Percentiles rank a stretch among this genome's conserved stretches.
These are phyloP conservation scores for Sebastes schlegelii DNA, from an alignment of 2,113 vertebrate species.

Conservation along the genomic window DNA sequence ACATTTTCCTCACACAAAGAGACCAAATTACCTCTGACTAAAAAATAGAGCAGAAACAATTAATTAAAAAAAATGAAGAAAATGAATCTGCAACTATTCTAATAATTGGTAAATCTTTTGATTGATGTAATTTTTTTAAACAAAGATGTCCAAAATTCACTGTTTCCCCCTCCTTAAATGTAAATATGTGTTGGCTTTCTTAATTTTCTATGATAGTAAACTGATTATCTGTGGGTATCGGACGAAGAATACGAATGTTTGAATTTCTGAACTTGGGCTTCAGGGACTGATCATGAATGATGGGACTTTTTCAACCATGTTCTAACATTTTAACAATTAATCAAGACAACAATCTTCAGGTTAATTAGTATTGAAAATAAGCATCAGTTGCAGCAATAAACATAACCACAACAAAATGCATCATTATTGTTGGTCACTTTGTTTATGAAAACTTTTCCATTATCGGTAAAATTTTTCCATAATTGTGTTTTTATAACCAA, in stretches of 20 bases:
- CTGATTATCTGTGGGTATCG: not conserved
- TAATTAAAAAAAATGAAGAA: not conserved
- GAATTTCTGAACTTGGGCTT: not conserved
- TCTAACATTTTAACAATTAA: not conserved
- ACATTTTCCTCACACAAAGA: not conserved
- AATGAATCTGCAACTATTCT: not conserved
- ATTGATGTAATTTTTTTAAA: not conserved
- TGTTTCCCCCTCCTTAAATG: not conserved
- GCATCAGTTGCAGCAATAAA: no score
- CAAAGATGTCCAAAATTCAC: not conserved
- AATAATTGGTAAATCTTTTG: not conserved
- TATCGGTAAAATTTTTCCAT: no score
- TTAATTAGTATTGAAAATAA: not conserved
- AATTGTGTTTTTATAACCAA: not conserved
- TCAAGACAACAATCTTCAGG: not conserved
- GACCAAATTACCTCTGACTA: not conserved
- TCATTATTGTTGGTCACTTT: not conserved
- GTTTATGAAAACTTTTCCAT: not conserved
- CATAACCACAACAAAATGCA: not conserved
- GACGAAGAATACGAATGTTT: not conserved
- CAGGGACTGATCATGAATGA: not conserved
- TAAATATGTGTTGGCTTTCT: not conserved
- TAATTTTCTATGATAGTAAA: not conserved
- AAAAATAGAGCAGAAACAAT: not conserved
- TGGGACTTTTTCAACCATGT: not conserved